Evolutionary conservation across 2,888 invertebrate species (phyloP).

Genomic region (Heteromurus nitidus): DNA sequence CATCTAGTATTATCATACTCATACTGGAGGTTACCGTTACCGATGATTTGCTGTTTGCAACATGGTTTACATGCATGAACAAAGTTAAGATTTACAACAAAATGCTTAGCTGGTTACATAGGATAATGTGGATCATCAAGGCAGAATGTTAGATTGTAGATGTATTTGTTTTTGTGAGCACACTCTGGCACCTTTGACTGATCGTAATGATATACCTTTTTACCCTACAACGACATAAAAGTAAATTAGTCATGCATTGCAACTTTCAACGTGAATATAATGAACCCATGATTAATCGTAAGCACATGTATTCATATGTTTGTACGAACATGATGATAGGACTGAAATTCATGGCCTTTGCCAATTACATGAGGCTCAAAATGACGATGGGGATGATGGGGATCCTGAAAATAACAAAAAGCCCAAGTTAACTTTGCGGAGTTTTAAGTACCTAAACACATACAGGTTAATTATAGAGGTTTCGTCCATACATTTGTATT

Average conservation of each 20-base stretch:
- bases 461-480: too few relatives aligned
- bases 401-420: slow-evolving; percentile 9
- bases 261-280: slow-evolving; percentile 7
- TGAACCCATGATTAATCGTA: too few relatives aligned
- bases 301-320: too few relatives aligned
- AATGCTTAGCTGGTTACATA: too few relatives aligned
- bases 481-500: too few relatives aligned
- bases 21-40: background rate
- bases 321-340: slow-evolving; percentile 32
- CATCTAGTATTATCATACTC: background rate
- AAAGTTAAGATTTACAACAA: background rate
- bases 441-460: too few relatives aligned
- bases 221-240: slow-evolving; percentile 19
- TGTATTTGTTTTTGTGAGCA: slow-evolving; percentile 69
- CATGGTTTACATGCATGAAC: background rate
- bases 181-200: slow-evolving; percentile 67
- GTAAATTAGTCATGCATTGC: too few relatives aligned
- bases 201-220: slow-evolving; percentile 64
- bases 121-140: slow-evolving; percentile 75
- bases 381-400: slow-evolving; percentile 24
- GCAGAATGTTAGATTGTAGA: slow-evolving; percentile 74
- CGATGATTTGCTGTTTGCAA: background rate
- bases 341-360: slow-evolving; percentile 25
- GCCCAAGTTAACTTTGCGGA: background rate
- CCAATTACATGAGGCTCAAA: slow-evolving; percentile 40